Evolutionary conservation across 2,888 invertebrate genomes (phyloP).

Genomic region (Ceratothoa steindachneri): DNA sequence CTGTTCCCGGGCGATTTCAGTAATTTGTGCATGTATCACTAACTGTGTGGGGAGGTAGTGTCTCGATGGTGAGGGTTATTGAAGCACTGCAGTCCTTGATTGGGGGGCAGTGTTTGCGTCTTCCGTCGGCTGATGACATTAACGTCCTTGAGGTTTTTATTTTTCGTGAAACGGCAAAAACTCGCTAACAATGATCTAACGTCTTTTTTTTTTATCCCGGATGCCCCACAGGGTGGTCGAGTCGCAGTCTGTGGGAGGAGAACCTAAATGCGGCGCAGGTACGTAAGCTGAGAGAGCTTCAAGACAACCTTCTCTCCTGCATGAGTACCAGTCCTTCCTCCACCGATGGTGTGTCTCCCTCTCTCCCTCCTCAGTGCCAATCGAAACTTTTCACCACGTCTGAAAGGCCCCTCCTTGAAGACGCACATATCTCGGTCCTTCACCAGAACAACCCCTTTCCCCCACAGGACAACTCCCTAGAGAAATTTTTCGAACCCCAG

Average conservation of each 20-base stretch:
- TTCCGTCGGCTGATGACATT: too few relatives aligned
- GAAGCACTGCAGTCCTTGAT: too few relatives aligned
- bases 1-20: too few relatives aligned
- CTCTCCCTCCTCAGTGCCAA: background rate
- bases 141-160: too few relatives aligned
- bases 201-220: too few relatives aligned
- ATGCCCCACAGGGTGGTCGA: constrained; percentile 44
- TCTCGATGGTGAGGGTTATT: too few relatives aligned
- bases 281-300: constrained; percentile 39
- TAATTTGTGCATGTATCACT: too few relatives aligned
- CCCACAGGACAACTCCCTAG: constrained; percentile 24
- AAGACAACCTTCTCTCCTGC: constrained; percentile 38
- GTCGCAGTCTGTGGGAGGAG: constrained; percentile 39
- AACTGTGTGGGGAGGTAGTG: too few relatives aligned
- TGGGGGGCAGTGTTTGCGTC: too few relatives aligned
- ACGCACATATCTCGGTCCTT: background rate
- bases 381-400: background rate
- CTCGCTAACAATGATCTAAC: too few relatives aligned
- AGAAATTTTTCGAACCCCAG: constrained; percentile 28
- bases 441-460: background rate
- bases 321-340: constrained; percentile 21
- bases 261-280: constrained; percentile 41
- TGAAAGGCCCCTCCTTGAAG: background rate
- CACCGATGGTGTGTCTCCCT: background rate
- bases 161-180: too few relatives aligned